Conservation (phyloP, 2,113 vertebrate genomes). For the Clarias magur region DNA sequence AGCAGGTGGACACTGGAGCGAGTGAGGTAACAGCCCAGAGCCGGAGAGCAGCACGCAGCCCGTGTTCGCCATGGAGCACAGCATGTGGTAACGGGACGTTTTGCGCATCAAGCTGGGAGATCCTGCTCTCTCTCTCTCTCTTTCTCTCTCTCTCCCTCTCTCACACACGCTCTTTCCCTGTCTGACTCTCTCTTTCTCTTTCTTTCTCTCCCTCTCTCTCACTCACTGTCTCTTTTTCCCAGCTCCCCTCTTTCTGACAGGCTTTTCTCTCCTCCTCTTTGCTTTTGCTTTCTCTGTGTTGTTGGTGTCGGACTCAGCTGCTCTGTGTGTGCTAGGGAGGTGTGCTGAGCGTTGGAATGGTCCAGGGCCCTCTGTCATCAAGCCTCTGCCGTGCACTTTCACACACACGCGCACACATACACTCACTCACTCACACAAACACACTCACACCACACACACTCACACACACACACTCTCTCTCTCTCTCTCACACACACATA, state of each 20-base stretch:
- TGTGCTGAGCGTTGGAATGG: conserved; percentile 52
- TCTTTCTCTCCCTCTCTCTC: conserved; percentile 9
- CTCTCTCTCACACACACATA: conserved; percentile 39
- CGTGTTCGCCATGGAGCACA: conserved; percentile 96
- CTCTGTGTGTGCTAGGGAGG: conserved; percentile 43
- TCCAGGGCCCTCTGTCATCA: conserved; percentile 59
- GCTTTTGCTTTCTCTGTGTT: conserved; percentile 13
- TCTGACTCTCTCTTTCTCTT: conserved; percentile 20
- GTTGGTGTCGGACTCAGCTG: conserved; percentile 35
- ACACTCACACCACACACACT: conserved; percentile 37
- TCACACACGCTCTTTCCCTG: background rate
- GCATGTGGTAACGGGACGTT: conserved; percentile 83
- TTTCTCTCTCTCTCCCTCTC: conserved; percentile 18
- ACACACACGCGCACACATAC: conserved; percentile 37
- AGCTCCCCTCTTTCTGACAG: conserved; percentile 9
- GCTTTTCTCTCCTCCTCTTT: conserved; percentile 16
- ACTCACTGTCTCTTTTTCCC: conserved; percentile 15
- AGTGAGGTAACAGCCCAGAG: conserved; percentile 90
- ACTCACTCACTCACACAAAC: conserved; percentile 39
- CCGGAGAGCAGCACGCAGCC: conserved; percentile 93
- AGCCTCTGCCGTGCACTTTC: conserved; percentile 52
- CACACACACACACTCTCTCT: conserved; percentile 30
- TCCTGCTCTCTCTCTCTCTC: conserved; percentile 42
- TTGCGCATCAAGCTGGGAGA: conserved; percentile 69
- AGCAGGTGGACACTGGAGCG: conserved; percentile 88